Evolutionary conservation across 2,797 vertebrate genomes (phyloP).

Genomic region (Lepus oiostolus): DNA sequence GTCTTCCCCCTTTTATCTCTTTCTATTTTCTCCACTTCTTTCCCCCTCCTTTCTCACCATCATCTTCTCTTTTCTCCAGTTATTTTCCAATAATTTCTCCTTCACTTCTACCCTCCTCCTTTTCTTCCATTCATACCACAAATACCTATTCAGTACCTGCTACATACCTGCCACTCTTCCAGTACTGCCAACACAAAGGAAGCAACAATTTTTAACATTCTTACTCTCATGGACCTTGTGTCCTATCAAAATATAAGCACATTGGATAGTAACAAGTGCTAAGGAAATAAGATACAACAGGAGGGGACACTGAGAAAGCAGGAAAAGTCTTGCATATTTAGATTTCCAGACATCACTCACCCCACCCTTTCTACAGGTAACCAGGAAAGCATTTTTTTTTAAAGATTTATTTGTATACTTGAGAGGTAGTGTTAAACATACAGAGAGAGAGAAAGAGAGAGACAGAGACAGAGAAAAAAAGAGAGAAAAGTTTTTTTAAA

Average conservation of each 20-base stretch:
- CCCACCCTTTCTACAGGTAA: neutral
- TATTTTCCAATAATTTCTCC: neutral
- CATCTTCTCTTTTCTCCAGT: neutral
- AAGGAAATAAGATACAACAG: neutral
- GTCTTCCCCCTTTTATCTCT: neutral
- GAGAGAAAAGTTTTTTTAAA: too few relatives aligned
- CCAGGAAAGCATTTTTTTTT: too few relatives aligned
- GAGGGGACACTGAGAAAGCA: neutral
- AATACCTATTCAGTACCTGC: neutral
- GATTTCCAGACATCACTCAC: neutral
- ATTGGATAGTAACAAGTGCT: neutral
- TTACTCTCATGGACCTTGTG: neutral
- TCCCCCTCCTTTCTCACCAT: too few relatives aligned
- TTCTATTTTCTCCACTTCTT: neutral
- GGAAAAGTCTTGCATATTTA: neutral
- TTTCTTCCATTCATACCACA: neutral
- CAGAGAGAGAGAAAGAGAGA: too few relatives aligned
- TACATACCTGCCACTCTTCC: neutral
- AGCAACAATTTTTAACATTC: neutral
- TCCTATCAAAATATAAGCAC: neutral
- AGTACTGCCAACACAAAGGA: neutral
- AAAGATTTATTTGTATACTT: too few relatives aligned
- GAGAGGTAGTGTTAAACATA: too few relatives aligned
- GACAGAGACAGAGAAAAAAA: too few relatives aligned
- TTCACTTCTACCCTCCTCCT: too few relatives aligned